These are phyloP conservation scores for Podargus strigoides DNA, from an alignment of 2,797 vertebrate species.

Conservation along the genomic window DNA sequence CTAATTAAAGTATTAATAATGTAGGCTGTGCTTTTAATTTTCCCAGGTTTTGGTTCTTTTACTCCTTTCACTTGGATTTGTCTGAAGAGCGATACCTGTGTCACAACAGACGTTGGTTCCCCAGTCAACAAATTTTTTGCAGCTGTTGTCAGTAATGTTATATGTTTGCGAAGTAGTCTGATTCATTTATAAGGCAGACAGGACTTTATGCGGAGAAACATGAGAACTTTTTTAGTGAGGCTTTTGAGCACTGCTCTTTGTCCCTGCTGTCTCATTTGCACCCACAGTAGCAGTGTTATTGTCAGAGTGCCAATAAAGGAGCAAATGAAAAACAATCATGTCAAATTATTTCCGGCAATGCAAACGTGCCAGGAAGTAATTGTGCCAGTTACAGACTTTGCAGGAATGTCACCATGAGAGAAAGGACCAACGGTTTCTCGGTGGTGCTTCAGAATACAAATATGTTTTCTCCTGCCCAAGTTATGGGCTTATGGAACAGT, in stretches of 20 bases:
- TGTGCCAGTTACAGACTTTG: background rate
- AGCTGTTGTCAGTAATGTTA: background rate
- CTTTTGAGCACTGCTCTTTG: background rate
- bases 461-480: background rate
- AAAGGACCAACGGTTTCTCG: background rate
- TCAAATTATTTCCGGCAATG: background rate
- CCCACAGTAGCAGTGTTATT: accelerated
- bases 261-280: background rate
- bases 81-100: background rate
- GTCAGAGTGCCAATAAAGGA: background rate
- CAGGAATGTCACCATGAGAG: background rate
- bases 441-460: background rate
- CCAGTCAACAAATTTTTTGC: background rate
- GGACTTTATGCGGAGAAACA: background rate
- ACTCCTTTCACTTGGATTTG: background rate
- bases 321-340: background rate
- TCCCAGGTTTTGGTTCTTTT: background rate
- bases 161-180: background rate
- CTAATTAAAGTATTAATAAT: background rate
- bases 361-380: background rate
- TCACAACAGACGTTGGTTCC: background rate
- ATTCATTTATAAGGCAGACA: background rate
- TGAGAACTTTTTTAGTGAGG: background rate
- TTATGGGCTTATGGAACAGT: background rate
- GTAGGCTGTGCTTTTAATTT: background rate